Percentiles rank a stretch among this genome's conserved stretches.
These are phyloP conservation scores for Incurvaria masculella DNA, from an alignment of 2,888 invertebrate species.

Conservation along the genomic window DNA sequence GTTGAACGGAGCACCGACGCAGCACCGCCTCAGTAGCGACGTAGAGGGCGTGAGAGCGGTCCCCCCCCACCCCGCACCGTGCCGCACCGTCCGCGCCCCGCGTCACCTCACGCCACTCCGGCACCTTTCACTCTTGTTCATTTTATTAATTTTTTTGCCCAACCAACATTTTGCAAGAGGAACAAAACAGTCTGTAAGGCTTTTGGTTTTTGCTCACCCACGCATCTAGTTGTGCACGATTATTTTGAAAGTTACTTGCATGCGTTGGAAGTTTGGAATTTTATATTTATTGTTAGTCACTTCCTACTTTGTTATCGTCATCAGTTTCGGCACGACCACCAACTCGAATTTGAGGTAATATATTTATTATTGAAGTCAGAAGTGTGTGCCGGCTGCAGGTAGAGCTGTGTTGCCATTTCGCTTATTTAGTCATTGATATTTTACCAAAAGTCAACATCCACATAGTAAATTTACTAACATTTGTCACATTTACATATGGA, in stretches of 20 bases:
- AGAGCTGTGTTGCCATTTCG: no score
- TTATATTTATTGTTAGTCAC: slow-evolving; percentile 40
- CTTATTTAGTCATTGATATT: neutral
- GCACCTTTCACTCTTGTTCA: neutral
- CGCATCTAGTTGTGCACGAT: slow-evolving; percentile 56
- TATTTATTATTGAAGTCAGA: slow-evolving; percentile 22
- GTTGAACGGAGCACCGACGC: neutral
- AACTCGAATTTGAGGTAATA: slow-evolving; percentile 41
- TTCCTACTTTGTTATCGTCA: slow-evolving; percentile 27
- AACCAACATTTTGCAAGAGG: neutral
- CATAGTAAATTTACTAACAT: slow-evolving; percentile 10
- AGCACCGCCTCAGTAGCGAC: slow-evolving; percentile 27
- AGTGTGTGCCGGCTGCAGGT: slow-evolving; percentile 41
- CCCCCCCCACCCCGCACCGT: slow-evolving; percentile 28
- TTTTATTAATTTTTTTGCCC: neutral
- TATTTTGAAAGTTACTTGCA: slow-evolving; percentile 50
- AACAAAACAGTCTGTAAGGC: slow-evolving; percentile 27
- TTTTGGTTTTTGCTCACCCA: slow-evolving; percentile 38
- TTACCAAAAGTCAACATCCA: slow-evolving; percentile 21
- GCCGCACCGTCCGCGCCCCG: neutral
- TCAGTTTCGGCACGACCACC: slow-evolving; percentile 52
- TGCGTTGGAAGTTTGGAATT: slow-evolving; percentile 38
- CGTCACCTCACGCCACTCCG: neutral
- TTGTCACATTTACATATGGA: slow-evolving; percentile 21
- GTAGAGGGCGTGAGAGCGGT: slow-evolving; percentile 19